Evolutionary conservation across 2,113 vertebrate species (phyloP).

Genomic region (Vulpes lagopus): DNA sequence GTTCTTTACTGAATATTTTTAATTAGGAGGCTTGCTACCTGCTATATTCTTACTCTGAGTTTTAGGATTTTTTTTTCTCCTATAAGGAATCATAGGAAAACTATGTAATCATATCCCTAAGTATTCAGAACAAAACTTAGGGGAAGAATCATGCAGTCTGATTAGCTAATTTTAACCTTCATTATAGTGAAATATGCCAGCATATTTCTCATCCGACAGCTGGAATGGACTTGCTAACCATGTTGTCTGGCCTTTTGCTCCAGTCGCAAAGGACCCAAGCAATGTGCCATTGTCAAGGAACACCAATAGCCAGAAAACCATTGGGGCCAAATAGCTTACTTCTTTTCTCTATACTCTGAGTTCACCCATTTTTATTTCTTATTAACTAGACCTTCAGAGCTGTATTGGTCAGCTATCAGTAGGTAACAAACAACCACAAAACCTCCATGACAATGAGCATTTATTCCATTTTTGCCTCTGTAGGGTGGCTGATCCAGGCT

Average conservation of each 20-base stretch:
- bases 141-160: neutral
- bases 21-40: slow-evolving; percentile 70
- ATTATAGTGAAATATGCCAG: neutral
- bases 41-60: slow-evolving; percentile 42
- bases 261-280: fast-evolving
- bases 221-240: fast-evolving
- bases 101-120: neutral
- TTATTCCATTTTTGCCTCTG: fast-evolving
- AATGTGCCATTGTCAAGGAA: fast-evolving
- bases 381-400: neutral
- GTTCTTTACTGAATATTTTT: slow-evolving; percentile 17
- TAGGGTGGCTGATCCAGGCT: neutral
- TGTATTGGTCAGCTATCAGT: neutral
- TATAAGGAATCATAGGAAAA: neutral
- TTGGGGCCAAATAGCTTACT: fast-evolving
- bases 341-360: neutral
- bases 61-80: neutral
- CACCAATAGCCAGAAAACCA: neutral
- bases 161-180: neutral
- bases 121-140: neutral
- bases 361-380: neutral
- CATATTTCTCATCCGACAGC: neutral
- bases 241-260: neutral
- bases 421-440: neutral
- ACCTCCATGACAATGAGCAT: neutral